These are phyloP conservation scores for Tipula vernalis DNA, from an alignment of 2,888 invertebrate genomes.

Conservation along the genomic window DNA sequence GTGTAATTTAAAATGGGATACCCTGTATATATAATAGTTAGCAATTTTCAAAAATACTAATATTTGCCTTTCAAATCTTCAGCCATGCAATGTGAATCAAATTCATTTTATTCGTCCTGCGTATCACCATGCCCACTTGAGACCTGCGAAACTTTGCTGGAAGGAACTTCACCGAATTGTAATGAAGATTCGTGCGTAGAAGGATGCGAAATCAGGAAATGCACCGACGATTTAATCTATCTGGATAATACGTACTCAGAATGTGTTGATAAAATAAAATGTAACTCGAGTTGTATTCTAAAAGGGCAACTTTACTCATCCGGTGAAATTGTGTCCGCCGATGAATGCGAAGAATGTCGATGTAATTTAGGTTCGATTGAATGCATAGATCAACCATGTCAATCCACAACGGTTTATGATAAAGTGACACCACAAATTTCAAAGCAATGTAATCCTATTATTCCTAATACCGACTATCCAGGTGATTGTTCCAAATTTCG, in stretches of 20 bases:
- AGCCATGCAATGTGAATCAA: conserved; percentile 83
- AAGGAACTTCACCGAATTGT: conserved; percentile 52
- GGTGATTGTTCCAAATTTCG: conserved; percentile 56
- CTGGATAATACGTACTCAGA: conserved; percentile 51
- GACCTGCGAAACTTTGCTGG: conserved; percentile 69
- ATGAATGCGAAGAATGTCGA: conserved; percentile 67
- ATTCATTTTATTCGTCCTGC: conserved; percentile 66
- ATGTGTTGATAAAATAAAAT: conserved; percentile 62
- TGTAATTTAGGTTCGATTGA: conserved; percentile 56
- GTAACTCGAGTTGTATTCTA: conserved; percentile 57
- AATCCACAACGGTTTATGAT: conserved; percentile 12
- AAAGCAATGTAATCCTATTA: neutral
- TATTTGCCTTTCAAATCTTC: conserved; percentile 16
- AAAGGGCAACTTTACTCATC: conserved; percentile 56
- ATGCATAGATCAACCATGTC: conserved; percentile 60
- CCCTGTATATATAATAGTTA: too few relatives aligned
- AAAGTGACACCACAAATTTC: neutral
- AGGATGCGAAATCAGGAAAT: conserved; percentile 66
- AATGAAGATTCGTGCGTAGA: conserved; percentile 66
- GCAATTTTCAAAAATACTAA: too few relatives aligned
- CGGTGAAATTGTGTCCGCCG: conserved; percentile 61
- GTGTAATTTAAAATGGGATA: too few relatives aligned
- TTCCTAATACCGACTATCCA: conserved; percentile 43
- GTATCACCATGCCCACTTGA: conserved; percentile 69
- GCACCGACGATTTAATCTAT: conserved; percentile 60